Evolutionary conservation across 2,113 vertebrate species (phyloP), one percentile per base, ranked within the genome.

Genomic region (Sarotherodon lohbergeri): DNA sequence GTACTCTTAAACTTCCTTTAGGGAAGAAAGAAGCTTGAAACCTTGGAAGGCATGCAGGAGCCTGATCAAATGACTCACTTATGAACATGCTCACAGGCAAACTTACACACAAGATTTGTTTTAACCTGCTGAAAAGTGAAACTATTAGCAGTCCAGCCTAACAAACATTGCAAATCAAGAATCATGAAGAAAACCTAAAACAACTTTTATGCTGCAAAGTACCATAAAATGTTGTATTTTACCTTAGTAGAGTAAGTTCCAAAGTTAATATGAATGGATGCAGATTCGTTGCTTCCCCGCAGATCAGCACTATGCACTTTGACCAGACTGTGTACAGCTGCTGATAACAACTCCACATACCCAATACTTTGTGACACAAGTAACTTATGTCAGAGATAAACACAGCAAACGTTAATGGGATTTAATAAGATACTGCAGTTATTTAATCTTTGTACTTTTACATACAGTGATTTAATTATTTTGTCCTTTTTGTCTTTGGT

Each of bases 261-360:
- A 36, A 7, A 24, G 63, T 57, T 19, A 46, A 46, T 90, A 80
- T 88, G 76, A 89, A 90, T 90, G 78, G 50, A 91, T 83, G 78
- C 43, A 50, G 56, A 80, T 55, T 85, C 46, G 79, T 68, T 14
- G 80, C 55, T 34, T 82, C 43, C 16, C 34, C 24, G 14, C 79
- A 36, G 88, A 43, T 66, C 78, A 52, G 63, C 48, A 68, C 46
- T 24, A 54, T 88, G 96, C 89, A 95, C 96, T 96, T 96, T 96
- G 95, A 93, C 88, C 96, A 73, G 93, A 85, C 86, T 84, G 59
- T 83, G 66, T 61, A 39, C 82, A 89, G 56, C 85, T 57, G 66
- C 92, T 92, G 96, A 96, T 96, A 96, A 96, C 92, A 91, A 85
- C 90, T 94, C 92, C 90, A 90, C 93, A 90, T 91, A 93, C 91